These are phyloP conservation scores for Montipora cactus DNA, from an alignment of 64 coral and sea anemone species.

Conservation along the genomic window DNA sequence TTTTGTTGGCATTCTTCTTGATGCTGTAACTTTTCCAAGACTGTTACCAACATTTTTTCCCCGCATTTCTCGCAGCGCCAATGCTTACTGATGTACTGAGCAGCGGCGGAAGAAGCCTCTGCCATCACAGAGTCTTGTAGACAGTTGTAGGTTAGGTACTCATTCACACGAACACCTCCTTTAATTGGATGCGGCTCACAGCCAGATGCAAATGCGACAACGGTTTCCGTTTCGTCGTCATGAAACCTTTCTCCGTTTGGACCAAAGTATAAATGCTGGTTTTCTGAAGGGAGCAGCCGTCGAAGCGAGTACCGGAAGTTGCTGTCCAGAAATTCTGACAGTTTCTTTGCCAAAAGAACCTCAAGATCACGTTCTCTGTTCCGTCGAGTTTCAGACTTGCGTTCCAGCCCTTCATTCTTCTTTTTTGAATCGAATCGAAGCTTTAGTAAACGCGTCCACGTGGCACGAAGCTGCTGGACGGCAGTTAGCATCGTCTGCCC, in stretches of 20 bases:
- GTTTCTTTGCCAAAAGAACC: conserved; percentile 74
- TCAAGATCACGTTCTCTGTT: conserved; percentile 86
- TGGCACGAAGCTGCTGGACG: conserved; percentile 82
- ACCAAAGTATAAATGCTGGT: conserved; percentile 79
- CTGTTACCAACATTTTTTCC: conserved; percentile 85
- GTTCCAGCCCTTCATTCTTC: conserved; percentile 15
- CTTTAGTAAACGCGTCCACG: conserved; percentile 88
- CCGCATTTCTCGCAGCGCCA: conserved; percentile 87
- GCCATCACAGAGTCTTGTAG: conserved; percentile 73
- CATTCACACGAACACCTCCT: conserved; percentile 91
- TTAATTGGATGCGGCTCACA: conserved; percentile 74
- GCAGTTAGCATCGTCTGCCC: conserved; percentile 80
- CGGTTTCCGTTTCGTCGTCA: not conserved
- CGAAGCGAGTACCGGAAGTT: conserved; percentile 81
- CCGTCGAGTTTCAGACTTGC: conserved; percentile 30
- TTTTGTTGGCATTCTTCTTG: conserved; percentile 70
- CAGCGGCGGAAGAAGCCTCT: conserved; percentile 83
- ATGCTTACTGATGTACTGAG: conserved; percentile 89
- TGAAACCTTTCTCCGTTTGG: not conserved
- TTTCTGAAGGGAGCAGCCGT: conserved; percentile 79
- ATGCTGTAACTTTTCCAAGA: conserved; percentile 81
- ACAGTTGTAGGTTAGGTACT: conserved; percentile 94
- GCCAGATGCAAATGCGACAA: conserved; percentile 48
- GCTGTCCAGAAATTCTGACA: conserved; percentile 93
- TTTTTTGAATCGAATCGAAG: conserved; percentile 61